phyloP scores from a whole-genome alignment of 1,140 invertebrate genomes.

The Gryllus bimaculatus region DNA sequence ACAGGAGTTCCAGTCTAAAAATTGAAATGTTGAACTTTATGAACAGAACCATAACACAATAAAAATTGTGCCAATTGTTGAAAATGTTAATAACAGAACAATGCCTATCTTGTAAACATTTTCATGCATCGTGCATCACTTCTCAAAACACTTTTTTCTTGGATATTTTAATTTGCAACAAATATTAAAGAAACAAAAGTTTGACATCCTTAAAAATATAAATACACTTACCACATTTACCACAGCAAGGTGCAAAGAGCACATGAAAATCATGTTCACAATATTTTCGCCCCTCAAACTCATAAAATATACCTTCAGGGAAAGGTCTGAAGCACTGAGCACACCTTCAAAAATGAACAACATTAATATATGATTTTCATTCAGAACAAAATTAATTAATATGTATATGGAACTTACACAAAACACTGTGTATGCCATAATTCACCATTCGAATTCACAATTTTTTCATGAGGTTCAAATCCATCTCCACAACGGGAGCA shows the following conservation, averaged over 20 bases:
- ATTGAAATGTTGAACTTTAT: too few relatives aligned
- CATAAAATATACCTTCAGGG: conserved; percentile 95
- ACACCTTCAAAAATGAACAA: conserved; percentile 55
- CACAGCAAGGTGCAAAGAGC: conserved; percentile 95
- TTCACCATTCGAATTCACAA: conserved; percentile 97
- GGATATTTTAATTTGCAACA: too few relatives aligned
- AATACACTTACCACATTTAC: conserved; percentile 74
- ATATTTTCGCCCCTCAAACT: conserved; percentile 98
- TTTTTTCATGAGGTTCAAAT: conserved; percentile 92
- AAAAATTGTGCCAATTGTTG: too few relatives aligned
- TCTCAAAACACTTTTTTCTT: too few relatives aligned
- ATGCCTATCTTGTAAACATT: too few relatives aligned
- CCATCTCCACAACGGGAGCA: conserved; percentile 90
- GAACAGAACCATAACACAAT: too few relatives aligned
- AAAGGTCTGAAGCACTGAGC: conserved; percentile 98
- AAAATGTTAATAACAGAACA: too few relatives aligned
- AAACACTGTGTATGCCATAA: conserved; percentile 98
- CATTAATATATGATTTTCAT: conserved; percentile 6
- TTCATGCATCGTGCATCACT: too few relatives aligned
- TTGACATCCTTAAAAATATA: too few relatives aligned
- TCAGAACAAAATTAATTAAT: not conserved
- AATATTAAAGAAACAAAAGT: too few relatives aligned
- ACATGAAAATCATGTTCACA: conserved; percentile 99
- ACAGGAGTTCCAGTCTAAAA: too few relatives aligned
- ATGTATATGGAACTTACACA: conserved; percentile 66